Evolutionary conservation across 2,888 invertebrate species (phyloP), one percentile per base, ranked within the genome.

Genomic region (Schrankia costaestrigalis): DNA sequence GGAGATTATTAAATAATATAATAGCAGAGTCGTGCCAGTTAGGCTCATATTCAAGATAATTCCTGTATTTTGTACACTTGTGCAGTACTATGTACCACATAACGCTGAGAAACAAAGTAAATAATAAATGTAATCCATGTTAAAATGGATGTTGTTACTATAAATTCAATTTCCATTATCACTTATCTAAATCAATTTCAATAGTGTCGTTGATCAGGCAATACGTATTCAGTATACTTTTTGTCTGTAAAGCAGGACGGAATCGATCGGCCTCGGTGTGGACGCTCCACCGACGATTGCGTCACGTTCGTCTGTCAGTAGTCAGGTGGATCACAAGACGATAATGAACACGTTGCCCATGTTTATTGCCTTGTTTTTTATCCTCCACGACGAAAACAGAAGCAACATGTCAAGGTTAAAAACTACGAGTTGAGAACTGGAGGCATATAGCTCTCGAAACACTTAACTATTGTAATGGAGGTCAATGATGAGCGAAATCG

Each of bases 181-280:
- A 11, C 21, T 10, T 27, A 15, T 13, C 13, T 27, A 31, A 26
- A 13, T 8, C 10, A 31, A 41, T 31, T 35, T 21, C 28, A 35
- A 34, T 23, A 34, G 31, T 42, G 35, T 46, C 31, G 35, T 44
- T 36, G 19, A 42, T 52, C 34, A 46, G 37, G 31, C 22, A 21
- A 22, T 28, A 22, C 32, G 41, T 38, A 21, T 26, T 32, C 31
- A 14, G 37, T 14, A 38, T 48, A 23, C 24, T 52, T 52, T 45
- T 49, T 42, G 52, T 34, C 36, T 41, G 46, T 47, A 46, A 35
- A 42, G 46, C 46, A 41, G 51, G 40, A 45, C 46, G 49, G 32
- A 45, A 37, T 63, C 62, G 60, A 69, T 70, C 61, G 51, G 56
- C 53, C 54, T 64, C 60, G 56, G 35, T 35, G 39, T 47, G 50